Evolutionary conservation across 2,888 invertebrate genomes (phyloP).

Genomic region (Xylophagus ater): DNA sequence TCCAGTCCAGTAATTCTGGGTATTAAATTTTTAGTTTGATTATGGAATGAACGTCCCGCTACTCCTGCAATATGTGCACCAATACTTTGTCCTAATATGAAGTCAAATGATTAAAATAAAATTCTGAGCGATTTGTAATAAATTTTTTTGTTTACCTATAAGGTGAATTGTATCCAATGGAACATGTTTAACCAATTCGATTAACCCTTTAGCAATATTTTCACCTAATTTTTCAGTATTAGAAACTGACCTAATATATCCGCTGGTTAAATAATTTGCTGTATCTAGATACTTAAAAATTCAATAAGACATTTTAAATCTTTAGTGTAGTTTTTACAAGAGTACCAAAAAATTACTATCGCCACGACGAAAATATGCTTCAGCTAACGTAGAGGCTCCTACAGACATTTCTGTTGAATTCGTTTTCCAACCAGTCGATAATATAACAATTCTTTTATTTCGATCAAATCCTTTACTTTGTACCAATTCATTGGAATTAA

Average conservation of each 20-base stretch:
- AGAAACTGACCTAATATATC: slow-evolving; percentile 17
- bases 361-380: slow-evolving; percentile 32
- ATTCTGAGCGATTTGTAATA: no score
- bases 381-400: slow-evolving; percentile 26
- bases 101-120: slow-evolving; percentile 11
- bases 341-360: slow-evolving; percentile 35
- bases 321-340: no score
- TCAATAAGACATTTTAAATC: no score
- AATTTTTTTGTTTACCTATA: slow-evolving; percentile 8
- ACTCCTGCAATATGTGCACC: slow-evolving; percentile 10
- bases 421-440: slow-evolving; percentile 36
- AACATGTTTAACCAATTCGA: slow-evolving; percentile 4
- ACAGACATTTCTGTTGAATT: no score
- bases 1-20: slow-evolving; percentile 12
- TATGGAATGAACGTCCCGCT: slow-evolving; percentile 7
- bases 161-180: slow-evolving; percentile 16
- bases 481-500: slow-evolving; percentile 30
- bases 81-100: slow-evolving; percentile 15
- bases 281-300: no score
- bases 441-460: slow-evolving; percentile 28
- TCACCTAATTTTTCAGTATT: slow-evolving; percentile 16
- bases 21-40: slow-evolving; percentile 6
- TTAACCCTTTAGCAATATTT: slow-evolving; percentile 8
- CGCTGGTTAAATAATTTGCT: slow-evolving; percentile 13
- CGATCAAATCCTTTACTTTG: slow-evolving; percentile 27